These are phyloP conservation scores for Leptopilina clavipes DNA, from an alignment of 1,140 invertebrate genomes.

Conservation along the genomic window DNA sequence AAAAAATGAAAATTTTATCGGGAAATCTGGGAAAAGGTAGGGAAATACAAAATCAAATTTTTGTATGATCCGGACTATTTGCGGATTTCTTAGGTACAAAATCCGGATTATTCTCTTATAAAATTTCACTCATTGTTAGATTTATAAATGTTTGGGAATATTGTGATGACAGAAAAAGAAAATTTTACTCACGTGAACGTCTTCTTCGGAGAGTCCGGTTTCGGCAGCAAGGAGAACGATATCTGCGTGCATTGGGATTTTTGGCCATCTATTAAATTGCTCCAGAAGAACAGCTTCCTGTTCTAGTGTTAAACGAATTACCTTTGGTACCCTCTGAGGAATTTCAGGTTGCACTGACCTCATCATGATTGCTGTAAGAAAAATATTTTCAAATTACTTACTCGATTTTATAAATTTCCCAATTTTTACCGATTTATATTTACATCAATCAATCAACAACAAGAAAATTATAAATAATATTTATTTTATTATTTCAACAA, in stretches of 20 bases:
- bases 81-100: too few relatives aligned
- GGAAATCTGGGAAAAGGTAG: too few relatives aligned
- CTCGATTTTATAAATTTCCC: too few relatives aligned
- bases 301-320: constrained; percentile 68
- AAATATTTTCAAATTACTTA: neutral
- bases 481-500: too few relatives aligned
- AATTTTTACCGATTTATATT: too few relatives aligned
- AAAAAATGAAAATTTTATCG: too few relatives aligned
- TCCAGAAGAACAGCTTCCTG: constrained; percentile 74
- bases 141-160: neutral
- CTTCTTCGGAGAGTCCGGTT: constrained; percentile 73
- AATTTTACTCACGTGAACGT: constrained; percentile 70
- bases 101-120: too few relatives aligned
- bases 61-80: too few relatives aligned
- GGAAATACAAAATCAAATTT: too few relatives aligned
- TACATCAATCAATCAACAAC: too few relatives aligned
- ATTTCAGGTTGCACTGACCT: constrained; percentile 62
- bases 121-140: neutral
- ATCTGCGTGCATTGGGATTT: constrained; percentile 74
- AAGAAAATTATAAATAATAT: too few relatives aligned
- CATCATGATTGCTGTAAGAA: constrained; percentile 61
- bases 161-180: neutral
- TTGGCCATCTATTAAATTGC: constrained; percentile 74
- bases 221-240: constrained; percentile 75
- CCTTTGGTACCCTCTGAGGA: constrained; percentile 50